Evolutionary conservation across 1,140 invertebrate species (phyloP).

Genomic region (Ladona fulva): DNA sequence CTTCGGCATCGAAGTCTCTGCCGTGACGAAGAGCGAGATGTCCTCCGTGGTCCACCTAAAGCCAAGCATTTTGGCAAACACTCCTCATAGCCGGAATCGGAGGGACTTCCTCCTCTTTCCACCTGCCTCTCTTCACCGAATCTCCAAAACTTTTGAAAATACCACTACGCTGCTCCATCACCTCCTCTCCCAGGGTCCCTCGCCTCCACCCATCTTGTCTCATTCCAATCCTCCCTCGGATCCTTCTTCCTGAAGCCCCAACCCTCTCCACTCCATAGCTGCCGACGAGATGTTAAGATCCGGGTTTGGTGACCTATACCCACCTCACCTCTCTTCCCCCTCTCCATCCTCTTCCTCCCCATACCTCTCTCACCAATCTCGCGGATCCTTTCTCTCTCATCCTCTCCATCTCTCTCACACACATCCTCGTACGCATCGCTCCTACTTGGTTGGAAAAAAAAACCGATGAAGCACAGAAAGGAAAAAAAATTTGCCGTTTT

Average conservation of each 20-base stretch:
- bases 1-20: too few relatives aligned
- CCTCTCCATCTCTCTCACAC: not conserved
- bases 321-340: not conserved
- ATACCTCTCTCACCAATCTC: not conserved
- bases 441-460: too few relatives aligned
- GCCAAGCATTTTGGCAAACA: too few relatives aligned
- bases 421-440: not conserved
- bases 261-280: not conserved
- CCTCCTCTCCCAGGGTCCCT: not conserved
- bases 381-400: too few relatives aligned
- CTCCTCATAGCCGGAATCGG: too few relatives aligned
- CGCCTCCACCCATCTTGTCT: not conserved
- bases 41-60: too few relatives aligned
- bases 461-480: too few relatives aligned
- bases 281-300: not conserved
- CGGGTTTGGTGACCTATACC: constrained; percentile 1
- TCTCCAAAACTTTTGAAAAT: not conserved
- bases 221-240: not conserved
- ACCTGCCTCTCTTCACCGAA: not conserved
- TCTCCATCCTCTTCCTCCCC: not conserved
- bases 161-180: too few relatives aligned
- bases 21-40: too few relatives aligned
- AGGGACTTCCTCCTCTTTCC: not conserved
- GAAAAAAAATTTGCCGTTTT: too few relatives aligned
- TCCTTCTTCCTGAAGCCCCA: not conserved